phyloP scores from a whole-genome alignment of 2,113 vertebrate genomes.

The Macquaria australasica region DNA sequence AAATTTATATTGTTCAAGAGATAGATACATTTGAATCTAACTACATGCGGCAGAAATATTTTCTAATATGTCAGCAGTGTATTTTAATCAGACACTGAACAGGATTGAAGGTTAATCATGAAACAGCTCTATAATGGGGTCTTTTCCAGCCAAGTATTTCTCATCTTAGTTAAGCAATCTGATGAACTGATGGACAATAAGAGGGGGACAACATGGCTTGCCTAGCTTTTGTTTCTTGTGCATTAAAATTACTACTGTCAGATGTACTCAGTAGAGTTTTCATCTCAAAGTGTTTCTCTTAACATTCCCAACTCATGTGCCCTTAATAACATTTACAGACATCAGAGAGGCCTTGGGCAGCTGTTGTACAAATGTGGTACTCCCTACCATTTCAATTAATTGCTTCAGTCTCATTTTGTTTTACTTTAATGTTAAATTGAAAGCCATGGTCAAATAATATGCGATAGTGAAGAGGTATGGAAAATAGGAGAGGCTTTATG shows the following conservation, averaged over 20 bases:
- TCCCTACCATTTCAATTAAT: constrained; percentile 43
- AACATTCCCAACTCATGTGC: constrained; percentile 30
- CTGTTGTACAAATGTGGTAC: constrained; percentile 40
- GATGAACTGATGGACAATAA: constrained; percentile 19
- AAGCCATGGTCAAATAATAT: constrained; percentile 42
- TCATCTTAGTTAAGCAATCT: constrained; percentile 10
- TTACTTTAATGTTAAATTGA: constrained; percentile 54
- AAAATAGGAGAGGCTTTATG: constrained; percentile 11
- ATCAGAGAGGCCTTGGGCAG: constrained; percentile 43
- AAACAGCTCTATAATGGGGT: constrained; percentile 11
- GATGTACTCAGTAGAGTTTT: constrained; percentile 22
- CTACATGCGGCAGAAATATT: constrained; percentile 46
- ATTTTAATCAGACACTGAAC: constrained; percentile 50
- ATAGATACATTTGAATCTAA: constrained; percentile 46
- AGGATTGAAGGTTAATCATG: constrained; percentile 31
- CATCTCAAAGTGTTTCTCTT: constrained; percentile 25
- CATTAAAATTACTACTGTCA: constrained; percentile 13
- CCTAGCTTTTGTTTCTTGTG: neutral
- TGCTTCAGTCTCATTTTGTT: constrained; percentile 46
- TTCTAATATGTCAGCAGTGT: constrained; percentile 44
- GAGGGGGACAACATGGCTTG: no score
- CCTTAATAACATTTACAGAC: constrained; percentile 42
- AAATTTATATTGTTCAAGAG: constrained; percentile 43
- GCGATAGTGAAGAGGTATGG: constrained; percentile 17
- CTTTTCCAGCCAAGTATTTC: constrained; percentile 4